A percentile compares a stretch with the other conserved stretches of the same genome.
These are phyloP conservation scores for Lophotriccus pileatus DNA, from an alignment of 2,797 vertebrate species.

Conservation along the genomic window DNA sequence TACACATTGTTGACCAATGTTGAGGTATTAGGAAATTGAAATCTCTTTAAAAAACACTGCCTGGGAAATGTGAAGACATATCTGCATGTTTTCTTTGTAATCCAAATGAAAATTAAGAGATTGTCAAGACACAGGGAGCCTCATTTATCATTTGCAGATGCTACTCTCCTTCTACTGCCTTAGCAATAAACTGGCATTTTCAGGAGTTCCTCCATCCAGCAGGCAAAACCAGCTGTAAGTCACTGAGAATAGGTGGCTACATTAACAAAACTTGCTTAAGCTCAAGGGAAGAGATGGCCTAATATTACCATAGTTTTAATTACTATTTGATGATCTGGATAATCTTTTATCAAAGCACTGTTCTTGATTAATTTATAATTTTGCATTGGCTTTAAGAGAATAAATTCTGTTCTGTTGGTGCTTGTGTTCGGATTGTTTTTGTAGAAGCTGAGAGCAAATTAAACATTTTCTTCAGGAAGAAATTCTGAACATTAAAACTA, in stretches of 20 bases:
- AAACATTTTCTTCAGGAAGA: not conserved
- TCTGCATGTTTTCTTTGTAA: slow-evolving; percentile 3
- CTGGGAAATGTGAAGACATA: not conserved
- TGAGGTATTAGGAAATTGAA: not conserved
- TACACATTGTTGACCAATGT: not conserved
- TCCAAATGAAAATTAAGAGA: not conserved
- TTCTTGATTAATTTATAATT: not conserved
- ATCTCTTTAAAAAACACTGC: not conserved
- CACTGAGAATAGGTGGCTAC: not conserved
- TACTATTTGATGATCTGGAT: not conserved
- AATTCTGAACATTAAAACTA: accelerated
- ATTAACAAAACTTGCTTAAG: slow-evolving; percentile 5
- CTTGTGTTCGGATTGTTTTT: not conserved
- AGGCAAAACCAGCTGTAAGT: not conserved
- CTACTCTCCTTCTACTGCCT: not conserved
- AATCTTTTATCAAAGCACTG: not conserved
- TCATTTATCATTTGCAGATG: slow-evolving; percentile 23
- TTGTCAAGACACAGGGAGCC: not conserved
- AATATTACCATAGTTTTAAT: slow-evolving; percentile 9
- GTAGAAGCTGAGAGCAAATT: not conserved
- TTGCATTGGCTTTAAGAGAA: not conserved
- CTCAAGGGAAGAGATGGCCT: not conserved
- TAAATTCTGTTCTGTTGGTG: not conserved
- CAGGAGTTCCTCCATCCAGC: not conserved
- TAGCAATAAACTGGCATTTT: slow-evolving; percentile 39